Base-by-base conservation (phyloP, 2,888 invertebrate genomes). In the Heteropelma amictum region DNA sequence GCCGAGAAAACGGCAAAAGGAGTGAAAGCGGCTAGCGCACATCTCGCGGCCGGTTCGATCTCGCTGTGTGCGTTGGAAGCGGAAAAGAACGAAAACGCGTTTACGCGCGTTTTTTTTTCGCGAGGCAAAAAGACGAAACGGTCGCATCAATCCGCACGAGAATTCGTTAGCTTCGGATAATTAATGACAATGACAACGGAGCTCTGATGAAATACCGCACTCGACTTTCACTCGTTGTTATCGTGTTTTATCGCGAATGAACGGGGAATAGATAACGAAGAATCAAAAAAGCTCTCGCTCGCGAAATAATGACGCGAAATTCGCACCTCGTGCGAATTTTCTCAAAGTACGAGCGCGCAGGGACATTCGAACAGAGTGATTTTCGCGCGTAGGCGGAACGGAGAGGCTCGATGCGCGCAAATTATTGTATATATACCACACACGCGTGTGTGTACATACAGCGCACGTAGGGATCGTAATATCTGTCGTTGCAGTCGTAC, bases 21-120 rank as follows among this genome's bases (percentile, higher is more conserved):
- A 72, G 71, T 58, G 71, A 72, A 72, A 72, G 71, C 65, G 12
- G 47, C 61, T 53, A 23, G 63, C 30, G 40, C 38, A 65, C 58
- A 65, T 64, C 64, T 72, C 58, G n/a, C 14, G 14, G 42, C 33
- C 40, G 42, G 58, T 58, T 65, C 40, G 42, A 28, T 33, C 30
- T 26, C 30, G 30, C 45, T 12, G 17, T 14, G 23, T 14, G n/a
- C n/a, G 3, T 30, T 8, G 4, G 17, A 14, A 53, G 17, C n/a
- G 17, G 30, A 4, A 17, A 30, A 40, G 33, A 61, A 61, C 21
- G 21, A 47, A 33, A 33, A 47, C 10, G n/a, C n/a, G n/a, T n/a
- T n/a, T n/a, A n/a, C n/a, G n/a, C n/a, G n/a, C n/a, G n/a, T n/a
- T n/a, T n/a, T n/a, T n/a, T n/a, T n/a, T n/a, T n/a, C n/a, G n/a